Evolutionary conservation across 2,797 vertebrate species (phyloP), one percentile per base, ranked within the genome.

Genomic region (Darevskia nairensis): DNA sequence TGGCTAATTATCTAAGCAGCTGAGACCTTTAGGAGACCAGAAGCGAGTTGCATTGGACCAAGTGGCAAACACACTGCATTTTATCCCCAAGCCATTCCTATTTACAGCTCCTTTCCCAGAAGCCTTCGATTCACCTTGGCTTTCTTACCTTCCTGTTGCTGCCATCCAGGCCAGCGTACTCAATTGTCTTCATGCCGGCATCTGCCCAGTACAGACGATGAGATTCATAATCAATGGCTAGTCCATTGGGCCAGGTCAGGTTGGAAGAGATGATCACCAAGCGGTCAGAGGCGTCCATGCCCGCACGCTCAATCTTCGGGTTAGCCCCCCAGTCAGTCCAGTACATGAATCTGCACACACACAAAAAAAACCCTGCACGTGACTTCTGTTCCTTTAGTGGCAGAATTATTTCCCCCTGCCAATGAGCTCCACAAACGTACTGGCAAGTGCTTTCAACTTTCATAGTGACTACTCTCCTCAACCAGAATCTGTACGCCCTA

Each of bases 321-420:
- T 97, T 99, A n/a, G 98, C 98, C 2, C 99, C 99, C 99, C 99
- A 99, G 94, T 99, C 99, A 1, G 99, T 99, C 99, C 99, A 99
- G 93, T 99, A 99, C 99, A 99, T 99, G 96, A 98, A 98, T 89
- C 99, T 99, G 90, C 77, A 82, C 23, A 89, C 9, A 88, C 80
- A 10, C 32, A 90, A 61, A 89, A 78, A 90, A 0, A 91, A 50
- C 78, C 35, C 35, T 89, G 21, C 88, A 35, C 92, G 77, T 82
- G 29, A 4, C 21, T 0, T 29, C 0, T 88, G 41, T 69, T 82
- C 32, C 29, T 61, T 74, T 55, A 55, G 50, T 3, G 13, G 13
- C 50, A 55, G 50, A 55, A 75, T 46, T 72, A 55, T 44, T 66
- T 29, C 25, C 81, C 66, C 0, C 66, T 46, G 17, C 17, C 25